Evolutionary conservation across 2,113 vertebrate species (phyloP), one percentile per base, ranked within the genome.

Genomic region (Oreocharis arfaki): DNA sequence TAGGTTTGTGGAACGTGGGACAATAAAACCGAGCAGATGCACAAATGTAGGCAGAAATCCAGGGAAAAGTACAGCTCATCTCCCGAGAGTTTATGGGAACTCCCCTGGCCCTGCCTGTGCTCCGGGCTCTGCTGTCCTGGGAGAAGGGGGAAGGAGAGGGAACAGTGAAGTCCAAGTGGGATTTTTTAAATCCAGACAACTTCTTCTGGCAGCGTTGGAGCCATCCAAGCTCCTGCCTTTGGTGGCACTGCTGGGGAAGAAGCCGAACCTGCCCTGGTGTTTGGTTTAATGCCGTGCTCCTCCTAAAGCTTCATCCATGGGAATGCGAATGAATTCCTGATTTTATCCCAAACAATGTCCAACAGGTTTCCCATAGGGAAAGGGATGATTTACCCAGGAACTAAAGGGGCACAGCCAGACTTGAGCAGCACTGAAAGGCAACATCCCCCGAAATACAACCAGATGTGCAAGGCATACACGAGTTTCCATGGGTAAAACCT

Each of bases 371-470:
- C 53, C 61, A 26, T 4, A 28, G 30, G 9, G 10, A 44, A 81
- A 69, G 68, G 50, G 50, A 64, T 1, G 8, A 13, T 83, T 91
- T 47, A 18, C 49, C 61, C 7, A 0, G 69, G 24, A 39, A 71
- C 65, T 73, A 8, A n/a, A 90, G 65, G 69, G 84, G 69, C 92
- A 94, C 39, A 50, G 84, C 60, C 74, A 87, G 87, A 8, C 49
- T 12, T 22, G 52, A 83, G 92, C 71, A 76, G 79, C 79, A 57
- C 60, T 75, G 96, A 85, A 71, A 93, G 81, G 84, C 39, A 93
- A 52, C 71, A 73, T 71, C 57, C 60, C 44, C 81, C 53, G 85
- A 94, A 96, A 79, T 6, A 30, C 84, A 94, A 95, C 77, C 96
- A 96, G 81, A 93, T 95, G 92, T 87, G 87, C 69, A 70, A 59